Conservation (phyloP, 2,113 vertebrate species). For the Crotalus helleri region DNA sequence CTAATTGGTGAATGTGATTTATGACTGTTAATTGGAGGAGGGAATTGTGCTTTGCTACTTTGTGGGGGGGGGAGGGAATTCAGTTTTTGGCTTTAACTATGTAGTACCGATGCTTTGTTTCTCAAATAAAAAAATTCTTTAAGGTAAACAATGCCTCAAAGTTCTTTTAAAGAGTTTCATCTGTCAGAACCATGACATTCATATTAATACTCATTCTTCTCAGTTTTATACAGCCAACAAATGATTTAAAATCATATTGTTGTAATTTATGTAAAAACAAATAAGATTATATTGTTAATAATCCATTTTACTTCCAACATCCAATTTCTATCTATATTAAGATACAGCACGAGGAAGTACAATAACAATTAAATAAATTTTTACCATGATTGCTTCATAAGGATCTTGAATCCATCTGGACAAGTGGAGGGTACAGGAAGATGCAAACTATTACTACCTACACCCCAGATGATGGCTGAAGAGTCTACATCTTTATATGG, state of each 20-base stretch:
- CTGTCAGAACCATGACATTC: neutral
- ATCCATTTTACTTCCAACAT: neutral
- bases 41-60: too few species aligned
- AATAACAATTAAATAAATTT: constrained; percentile 15
- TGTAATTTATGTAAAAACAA: neutral
- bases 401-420: constrained; percentile 98
- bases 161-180: too few species aligned
- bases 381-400: constrained; percentile 99
- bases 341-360: too few species aligned
- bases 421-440: constrained; percentile 97
- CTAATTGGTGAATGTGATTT: too few species aligned
- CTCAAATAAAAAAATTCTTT: too few species aligned
- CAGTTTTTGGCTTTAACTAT: too few species aligned
- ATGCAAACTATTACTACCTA: constrained; percentile 97
- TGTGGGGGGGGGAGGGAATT: too few species aligned
- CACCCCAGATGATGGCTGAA: constrained; percentile 98
- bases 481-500: constrained; percentile 98
- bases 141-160: too few species aligned
- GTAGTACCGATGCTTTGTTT: too few species aligned
- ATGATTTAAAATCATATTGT: neutral
- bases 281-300: neutral
- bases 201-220: neutral
- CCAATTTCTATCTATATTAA: neutral
- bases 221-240: neutral
- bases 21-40: too few species aligned